Percentiles rank a stretch among this genome's conserved stretches.
These are phyloP conservation scores for Amphipoea lucens DNA, from an alignment of 2,888 invertebrate species.

Conservation along the genomic window DNA sequence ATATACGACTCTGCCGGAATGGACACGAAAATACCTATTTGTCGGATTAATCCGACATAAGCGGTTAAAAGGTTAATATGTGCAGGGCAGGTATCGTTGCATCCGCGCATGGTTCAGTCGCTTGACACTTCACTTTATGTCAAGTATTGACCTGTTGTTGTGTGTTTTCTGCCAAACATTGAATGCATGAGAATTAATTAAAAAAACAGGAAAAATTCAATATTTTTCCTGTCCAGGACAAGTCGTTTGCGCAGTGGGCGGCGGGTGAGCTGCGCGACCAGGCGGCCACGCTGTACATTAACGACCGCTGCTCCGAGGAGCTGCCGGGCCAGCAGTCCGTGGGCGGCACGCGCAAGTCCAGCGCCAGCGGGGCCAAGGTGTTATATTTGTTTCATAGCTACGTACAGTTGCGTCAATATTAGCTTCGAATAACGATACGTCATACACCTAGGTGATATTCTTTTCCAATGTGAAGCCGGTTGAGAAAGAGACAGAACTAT, in stretches of 20 bases:
- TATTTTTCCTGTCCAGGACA: conserved; percentile 34
- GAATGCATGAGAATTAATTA: background rate
- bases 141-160: background rate
- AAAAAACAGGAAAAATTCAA: too few species aligned
- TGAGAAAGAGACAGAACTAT: background rate
- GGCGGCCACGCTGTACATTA: conserved; percentile 96
- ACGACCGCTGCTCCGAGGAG: conserved; percentile 98
- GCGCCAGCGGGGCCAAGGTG: conserved; percentile 97
- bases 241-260: conserved; percentile 94
- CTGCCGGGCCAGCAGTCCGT: conserved; percentile 99
- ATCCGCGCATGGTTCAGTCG: background rate
- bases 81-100: background rate
- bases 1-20: too few species aligned
- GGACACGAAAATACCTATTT: too few species aligned
- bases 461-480: background rate
- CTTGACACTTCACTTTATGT: background rate
- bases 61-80: too few species aligned
- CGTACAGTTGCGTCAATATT: background rate
- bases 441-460: background rate
- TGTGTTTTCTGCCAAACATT: background rate
- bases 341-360: conserved; percentile 97
- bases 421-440: background rate
- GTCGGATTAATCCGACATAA: too few species aligned
- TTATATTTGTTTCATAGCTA: background rate
- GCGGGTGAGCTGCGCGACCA: conserved; percentile 92